phyloP scores from a whole-genome alignment of 2,113 vertebrate species.

The Tiliqua scincoides region DNA sequence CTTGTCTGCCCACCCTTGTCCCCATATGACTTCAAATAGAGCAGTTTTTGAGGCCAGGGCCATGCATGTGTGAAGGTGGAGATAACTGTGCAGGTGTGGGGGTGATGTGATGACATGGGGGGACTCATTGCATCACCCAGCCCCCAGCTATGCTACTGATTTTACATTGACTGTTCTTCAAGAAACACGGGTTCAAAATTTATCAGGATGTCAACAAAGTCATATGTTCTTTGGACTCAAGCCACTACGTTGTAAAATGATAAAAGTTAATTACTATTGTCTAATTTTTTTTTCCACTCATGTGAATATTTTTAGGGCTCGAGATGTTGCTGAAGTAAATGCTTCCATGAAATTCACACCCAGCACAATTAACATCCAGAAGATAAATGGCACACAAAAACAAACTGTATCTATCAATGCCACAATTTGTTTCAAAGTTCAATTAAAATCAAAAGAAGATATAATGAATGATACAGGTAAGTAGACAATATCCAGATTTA shows the following conservation, averaged over 20 bases:
- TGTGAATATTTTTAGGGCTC: slow-evolving; percentile 81
- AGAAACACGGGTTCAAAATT: background rate
- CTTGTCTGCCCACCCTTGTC: too few species aligned
- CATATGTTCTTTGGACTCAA: too few species aligned
- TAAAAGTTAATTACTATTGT: background rate
- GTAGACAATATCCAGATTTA: slow-evolving; percentile 28
- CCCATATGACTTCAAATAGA: too few species aligned
- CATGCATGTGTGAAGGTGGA: too few species aligned
- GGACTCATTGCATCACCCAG: too few species aligned
- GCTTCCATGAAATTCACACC: slow-evolving; percentile 87
- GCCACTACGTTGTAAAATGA: too few species aligned
- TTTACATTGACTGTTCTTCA: background rate
- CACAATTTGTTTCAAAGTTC: slow-evolving; percentile 84
- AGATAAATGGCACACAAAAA: slow-evolving; percentile 77
- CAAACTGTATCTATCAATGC: slow-evolving; percentile 84
- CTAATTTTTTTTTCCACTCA: background rate
- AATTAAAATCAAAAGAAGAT: slow-evolving; percentile 83
- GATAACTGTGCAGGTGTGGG: too few species aligned
- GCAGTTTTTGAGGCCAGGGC: too few species aligned
- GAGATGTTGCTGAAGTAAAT: slow-evolving; percentile 91
- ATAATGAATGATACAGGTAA: slow-evolving; percentile 74
- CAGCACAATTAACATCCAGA: slow-evolving; percentile 90
- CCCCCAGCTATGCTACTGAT: too few species aligned
- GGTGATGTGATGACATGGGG: too few species aligned
- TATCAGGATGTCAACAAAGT: too few species aligned